phyloP scores from a whole-genome alignment of 2,888 invertebrate species.

The Psylliodes chrysocephalus region DNA sequence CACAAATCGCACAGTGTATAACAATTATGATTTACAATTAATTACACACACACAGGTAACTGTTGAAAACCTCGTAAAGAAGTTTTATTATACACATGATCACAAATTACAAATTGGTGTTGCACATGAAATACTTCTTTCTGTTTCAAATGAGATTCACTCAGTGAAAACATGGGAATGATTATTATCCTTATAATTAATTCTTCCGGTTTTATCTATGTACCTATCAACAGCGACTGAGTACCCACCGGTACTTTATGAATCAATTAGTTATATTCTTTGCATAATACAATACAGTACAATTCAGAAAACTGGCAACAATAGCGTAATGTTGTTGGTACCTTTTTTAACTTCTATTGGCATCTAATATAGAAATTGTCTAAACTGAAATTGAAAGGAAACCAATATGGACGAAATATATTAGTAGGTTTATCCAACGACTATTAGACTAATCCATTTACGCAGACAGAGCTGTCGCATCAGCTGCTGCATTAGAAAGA shows the following conservation, averaged over 20 bases:
- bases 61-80: conserved; percentile 32
- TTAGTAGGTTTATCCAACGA: no score
- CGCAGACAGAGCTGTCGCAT: no score
- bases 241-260: neutral
- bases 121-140: conserved; percentile 29
- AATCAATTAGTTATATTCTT: neutral
- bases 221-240: neutral
- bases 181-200: conserved; percentile 30
- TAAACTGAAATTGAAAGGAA: no score
- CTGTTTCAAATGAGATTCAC: conserved; percentile 18
- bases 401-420: no score
- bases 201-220: conserved; percentile 26
- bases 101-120: conserved; percentile 38
- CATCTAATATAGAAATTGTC: no score
- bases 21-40: conserved; percentile 11
- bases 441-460: no score
- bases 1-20: neutral
- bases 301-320: no score
- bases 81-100: conserved; percentile 33
- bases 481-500: no score
- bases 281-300: neutral
- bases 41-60: conserved; percentile 23
- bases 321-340: no score
- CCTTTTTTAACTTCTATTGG: no score
- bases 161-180: conserved; percentile 30